Conservation (phyloP, 2,888 invertebrate species). For the Ephialtes manifestator region DNA sequence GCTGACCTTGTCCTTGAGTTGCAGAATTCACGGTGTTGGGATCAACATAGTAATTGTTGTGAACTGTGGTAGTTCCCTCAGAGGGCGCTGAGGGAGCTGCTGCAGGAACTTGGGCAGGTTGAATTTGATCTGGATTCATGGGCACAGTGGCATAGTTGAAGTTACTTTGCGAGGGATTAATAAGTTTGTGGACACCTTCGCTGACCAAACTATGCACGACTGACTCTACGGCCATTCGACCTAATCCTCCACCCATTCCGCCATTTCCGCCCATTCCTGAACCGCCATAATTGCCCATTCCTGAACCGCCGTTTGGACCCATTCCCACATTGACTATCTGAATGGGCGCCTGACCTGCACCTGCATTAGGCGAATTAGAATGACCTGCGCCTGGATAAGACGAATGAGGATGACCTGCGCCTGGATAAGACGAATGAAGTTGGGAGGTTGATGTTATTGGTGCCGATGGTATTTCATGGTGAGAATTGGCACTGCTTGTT, state of each 20-base stretch:
- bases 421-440: not conserved
- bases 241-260: too few species aligned
- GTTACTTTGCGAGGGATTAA: constrained; percentile 72
- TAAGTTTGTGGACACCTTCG: constrained; percentile 75
- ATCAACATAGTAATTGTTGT: constrained; percentile 76
- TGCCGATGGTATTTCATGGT: not conserved
- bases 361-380: not conserved
- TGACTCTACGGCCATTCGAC: constrained; percentile 75
- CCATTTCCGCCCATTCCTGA: not conserved
- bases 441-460: not conserved
- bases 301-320: constrained; percentile 60
- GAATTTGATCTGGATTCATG: constrained; percentile 24
- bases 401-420: not conserved
- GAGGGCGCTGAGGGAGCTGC: constrained; percentile 58
- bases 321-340: constrained; percentile 29
- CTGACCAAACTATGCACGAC: constrained; percentile 75
- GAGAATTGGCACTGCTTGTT: not conserved
- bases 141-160: constrained; percentile 11
- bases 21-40: constrained; percentile 32
- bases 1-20: not conserved
- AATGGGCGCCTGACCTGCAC: not conserved
- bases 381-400: not conserved
- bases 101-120: not conserved
- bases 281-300: constrained; percentile 68
- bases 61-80: constrained; percentile 70